phyloP scores from a whole-genome alignment of 2,797 vertebrate species.

The Trachurus trachurus region DNA sequence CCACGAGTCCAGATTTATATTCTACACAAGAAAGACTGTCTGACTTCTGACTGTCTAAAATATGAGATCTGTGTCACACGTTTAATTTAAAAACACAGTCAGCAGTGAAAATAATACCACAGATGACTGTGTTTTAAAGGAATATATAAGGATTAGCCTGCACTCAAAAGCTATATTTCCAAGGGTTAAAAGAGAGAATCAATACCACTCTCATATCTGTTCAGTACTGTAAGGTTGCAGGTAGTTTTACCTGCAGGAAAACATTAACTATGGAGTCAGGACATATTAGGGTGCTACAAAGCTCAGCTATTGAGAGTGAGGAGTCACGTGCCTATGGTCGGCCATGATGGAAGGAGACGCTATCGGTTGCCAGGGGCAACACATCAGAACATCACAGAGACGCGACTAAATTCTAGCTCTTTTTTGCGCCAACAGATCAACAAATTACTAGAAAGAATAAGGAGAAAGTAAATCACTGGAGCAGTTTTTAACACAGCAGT shows the following conservation, averaged over 20 bases:
- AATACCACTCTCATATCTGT: background rate
- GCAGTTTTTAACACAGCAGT: no score
- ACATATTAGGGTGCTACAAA: background rate
- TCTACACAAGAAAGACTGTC: background rate
- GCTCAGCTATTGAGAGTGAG: slow-evolving; percentile 5
- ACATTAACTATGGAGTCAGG: background rate
- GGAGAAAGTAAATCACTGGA: no score
- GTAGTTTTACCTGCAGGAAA: background rate
- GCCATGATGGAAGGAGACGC: no score
- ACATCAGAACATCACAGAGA: no score
- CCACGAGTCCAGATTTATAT: background rate
- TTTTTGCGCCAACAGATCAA: no score
- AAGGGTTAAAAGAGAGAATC: background rate
- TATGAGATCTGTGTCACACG: background rate
- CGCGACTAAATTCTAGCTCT: no score
- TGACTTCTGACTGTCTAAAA: background rate
- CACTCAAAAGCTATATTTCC: background rate
- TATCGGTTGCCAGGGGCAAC: no score
- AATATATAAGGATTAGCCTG: background rate
- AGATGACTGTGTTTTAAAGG: slow-evolving; percentile 1
- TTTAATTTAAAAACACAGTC: background rate
- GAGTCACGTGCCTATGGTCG: no score
- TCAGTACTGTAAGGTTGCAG: background rate
- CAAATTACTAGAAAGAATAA: no score
- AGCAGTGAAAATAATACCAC: slow-evolving; percentile 1